Percentiles rank a stretch among this genome's conserved stretches.
Conservation (phyloP, 2,797 vertebrate species). For the Spondyliosoma cantharus region DNA sequence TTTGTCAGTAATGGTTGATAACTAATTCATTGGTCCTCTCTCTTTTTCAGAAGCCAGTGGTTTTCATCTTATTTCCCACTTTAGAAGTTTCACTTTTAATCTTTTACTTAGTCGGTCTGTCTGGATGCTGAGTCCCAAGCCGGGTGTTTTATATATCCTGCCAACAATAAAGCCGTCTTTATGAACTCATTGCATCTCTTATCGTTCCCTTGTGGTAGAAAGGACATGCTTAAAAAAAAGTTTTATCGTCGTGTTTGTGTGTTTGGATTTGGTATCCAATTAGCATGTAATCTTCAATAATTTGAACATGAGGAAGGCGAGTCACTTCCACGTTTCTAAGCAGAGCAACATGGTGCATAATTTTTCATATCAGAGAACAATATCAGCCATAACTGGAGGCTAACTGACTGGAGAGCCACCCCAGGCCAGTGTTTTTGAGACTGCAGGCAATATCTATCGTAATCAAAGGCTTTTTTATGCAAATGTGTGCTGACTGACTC, state of each 20-base stretch:
- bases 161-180: constrained; percentile 63
- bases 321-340: constrained; percentile 55
- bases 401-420: constrained; percentile 78
- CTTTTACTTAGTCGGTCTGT: constrained; percentile 68
- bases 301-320: constrained; percentile 57
- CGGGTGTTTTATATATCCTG: constrained; percentile 57
- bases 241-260: constrained; percentile 51
- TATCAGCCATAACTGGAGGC: constrained; percentile 76
- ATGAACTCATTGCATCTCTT: constrained; percentile 54
- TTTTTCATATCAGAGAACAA: constrained; percentile 74
- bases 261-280: constrained; percentile 67
- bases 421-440: constrained; percentile 77
- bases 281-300: constrained; percentile 69
- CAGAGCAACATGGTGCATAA: constrained; percentile 49
- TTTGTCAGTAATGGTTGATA: constrained; percentile 83
- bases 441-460: constrained; percentile 78
- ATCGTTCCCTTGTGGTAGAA: constrained; percentile 46
- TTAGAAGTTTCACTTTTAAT: constrained; percentile 80
- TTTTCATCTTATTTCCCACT: constrained; percentile 79
- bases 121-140: constrained; percentile 61
- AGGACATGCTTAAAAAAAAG: constrained; percentile 31
- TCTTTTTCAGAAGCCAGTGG: constrained; percentile 70
- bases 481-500: constrained; percentile 81
- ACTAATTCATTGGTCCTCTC: constrained; percentile 80
- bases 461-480: constrained; percentile 84